A percentile compares a stretch with the other conserved stretches of the same genome.
Evolutionary conservation across 2,113 vertebrate species (phyloP).

Genomic region (Bos javanicus): DNA sequence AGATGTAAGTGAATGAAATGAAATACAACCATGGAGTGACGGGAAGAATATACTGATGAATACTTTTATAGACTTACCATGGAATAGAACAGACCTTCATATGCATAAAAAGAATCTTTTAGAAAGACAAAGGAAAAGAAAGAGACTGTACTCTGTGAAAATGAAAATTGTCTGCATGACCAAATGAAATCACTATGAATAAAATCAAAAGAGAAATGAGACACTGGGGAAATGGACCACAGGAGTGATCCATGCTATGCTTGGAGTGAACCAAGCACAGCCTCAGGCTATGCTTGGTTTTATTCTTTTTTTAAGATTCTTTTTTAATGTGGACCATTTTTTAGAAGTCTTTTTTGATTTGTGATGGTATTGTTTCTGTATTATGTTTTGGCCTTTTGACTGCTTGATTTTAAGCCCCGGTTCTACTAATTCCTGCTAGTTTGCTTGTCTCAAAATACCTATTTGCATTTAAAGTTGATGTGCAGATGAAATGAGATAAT

Average conservation of each 20-base stretch:
- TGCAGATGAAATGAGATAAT: not conserved
- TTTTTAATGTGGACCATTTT: not conserved
- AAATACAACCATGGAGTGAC: not conserved
- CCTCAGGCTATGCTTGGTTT: not conserved
- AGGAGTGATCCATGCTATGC: too few species aligned
- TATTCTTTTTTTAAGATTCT: not conserved
- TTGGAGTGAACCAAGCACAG: too few species aligned
- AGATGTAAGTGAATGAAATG: not conserved
- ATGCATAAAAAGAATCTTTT: not conserved
- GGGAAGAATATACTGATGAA: not conserved
- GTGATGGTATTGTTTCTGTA: not conserved
- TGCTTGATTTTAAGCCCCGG: not conserved
- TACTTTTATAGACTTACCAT: not conserved
- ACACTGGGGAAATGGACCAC: fast-evolving
- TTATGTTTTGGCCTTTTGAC: not conserved
- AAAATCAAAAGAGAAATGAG: not conserved
- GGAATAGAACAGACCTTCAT: not conserved
- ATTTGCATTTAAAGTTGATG: not conserved
- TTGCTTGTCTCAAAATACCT: not conserved
- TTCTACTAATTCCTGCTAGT: not conserved
- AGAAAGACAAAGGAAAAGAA: not conserved
- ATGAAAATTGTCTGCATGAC: not conserved
- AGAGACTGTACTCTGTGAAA: not conserved
- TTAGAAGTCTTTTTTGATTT: not conserved
- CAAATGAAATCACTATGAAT: not conserved